These are phyloP conservation scores for Ptychoptera contaminata DNA, from an alignment of 2,888 invertebrate species.

Conservation along the genomic window DNA sequence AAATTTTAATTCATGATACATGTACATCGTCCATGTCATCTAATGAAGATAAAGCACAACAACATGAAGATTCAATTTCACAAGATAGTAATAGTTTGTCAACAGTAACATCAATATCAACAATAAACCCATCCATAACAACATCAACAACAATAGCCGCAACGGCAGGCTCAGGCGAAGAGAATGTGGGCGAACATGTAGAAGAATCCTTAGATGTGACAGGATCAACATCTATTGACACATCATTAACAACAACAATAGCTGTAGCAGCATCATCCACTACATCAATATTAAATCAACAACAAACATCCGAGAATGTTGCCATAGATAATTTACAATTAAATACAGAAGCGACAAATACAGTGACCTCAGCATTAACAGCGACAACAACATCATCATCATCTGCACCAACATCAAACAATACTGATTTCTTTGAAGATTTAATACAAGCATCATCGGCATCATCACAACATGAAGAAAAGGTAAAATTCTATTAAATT, in stretches of 20 bases:
- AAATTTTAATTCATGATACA: too few species aligned
- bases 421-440: constrained; percentile 22
- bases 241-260: background rate
- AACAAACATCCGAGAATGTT: too few species aligned
- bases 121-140: background rate
- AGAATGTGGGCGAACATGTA: background rate
- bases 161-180: background rate
- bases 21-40: too few species aligned
- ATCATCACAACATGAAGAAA: too few species aligned
- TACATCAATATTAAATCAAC: background rate
- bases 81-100: background rate
- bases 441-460: constrained; percentile 14
- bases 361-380: constrained; percentile 9
- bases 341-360: too few species aligned
- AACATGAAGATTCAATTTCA: background rate
- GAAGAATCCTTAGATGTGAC: background rate
- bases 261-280: background rate
- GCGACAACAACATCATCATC: constrained; percentile 15
- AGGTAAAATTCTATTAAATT: too few species aligned
- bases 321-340: too few species aligned
- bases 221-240: background rate
- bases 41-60: background rate
- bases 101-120: background rate
- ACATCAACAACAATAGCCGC: background rate
- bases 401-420: constrained; percentile 12